Evolutionary conservation across 2,113 vertebrate genomes (phyloP), one percentile per base, ranked within the genome.

Genomic region (Toxotes jaculatrix): DNA sequence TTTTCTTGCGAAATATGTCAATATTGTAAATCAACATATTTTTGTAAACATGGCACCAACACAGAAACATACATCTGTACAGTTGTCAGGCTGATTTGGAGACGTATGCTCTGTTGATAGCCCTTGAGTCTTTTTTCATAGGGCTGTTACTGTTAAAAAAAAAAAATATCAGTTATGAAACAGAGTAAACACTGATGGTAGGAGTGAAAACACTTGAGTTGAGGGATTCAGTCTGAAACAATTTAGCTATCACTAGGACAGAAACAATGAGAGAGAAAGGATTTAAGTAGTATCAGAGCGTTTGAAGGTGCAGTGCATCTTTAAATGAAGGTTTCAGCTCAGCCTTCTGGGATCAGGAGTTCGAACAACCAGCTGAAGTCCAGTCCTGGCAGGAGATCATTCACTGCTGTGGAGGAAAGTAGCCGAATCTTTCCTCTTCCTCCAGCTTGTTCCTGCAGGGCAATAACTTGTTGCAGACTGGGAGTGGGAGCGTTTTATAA

Each of bases 41-140:
- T 43, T 75, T 83, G 85, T 85, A 90, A 91, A 92, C 83, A 86
- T 89, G 82, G 74, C 65, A 88, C 55, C 71, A 85, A 88, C 81
- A 92, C 74, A 85, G 49, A 71, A 2, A 89, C 77, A 73, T 9
- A 89, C 56, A 86, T 81, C 57, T 91, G 86, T 90, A 91, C 81
- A 86, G 60, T 74, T 51, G 63, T 79, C 73, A 76, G 74, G 74
- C 74, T 66, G 62, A 85, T 80, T 71, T 69, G 49, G 27, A 80
- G 74, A 77, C 38, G 12, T 21, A 47, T 19, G n/a, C 57, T 70
- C 49, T 34, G 10, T 42, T 69, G 5, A 61, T n/a, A 90, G 80
- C 72, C 86, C 76, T 87, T 78, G 5, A 77, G 7, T 74, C 12
- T 66, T 61, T 62, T 59, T 62, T 66, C 8, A 21, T 4, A 51